Evolutionary conservation across 2,113 vertebrate species (phyloP), one percentile per base, ranked within the genome.

Genomic region (Cariama cristata): DNA sequence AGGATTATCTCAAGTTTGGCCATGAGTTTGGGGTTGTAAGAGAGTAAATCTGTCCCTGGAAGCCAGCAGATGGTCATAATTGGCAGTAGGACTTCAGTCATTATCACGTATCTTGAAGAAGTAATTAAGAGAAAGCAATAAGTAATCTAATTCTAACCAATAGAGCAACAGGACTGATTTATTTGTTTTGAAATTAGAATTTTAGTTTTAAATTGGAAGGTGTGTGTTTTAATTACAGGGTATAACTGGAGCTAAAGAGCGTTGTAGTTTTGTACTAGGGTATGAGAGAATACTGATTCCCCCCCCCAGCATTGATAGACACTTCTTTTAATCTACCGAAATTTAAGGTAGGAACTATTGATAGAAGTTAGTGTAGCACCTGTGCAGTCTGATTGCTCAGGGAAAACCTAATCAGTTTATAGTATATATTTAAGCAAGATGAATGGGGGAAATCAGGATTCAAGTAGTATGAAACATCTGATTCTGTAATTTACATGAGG

Each of bases 291-390:
- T 85, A 87, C 64, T 49, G 18, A 8, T n/a, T 30, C 38, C 38
- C 38, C 38, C 38, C 38, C 38, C 38, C 38, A 38, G 38, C 38
- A 38, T 38, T 38, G 62, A 42, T 72, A 88, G 44, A 33, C 30
- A 8, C 6, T 56, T 79, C n/a, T 79, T 90, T 38, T 50, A 81
- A 91, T 96, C 93, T 87, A 80, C 38, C 81, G 95, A 93, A 97
- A 93, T 92, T 82, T 93, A 92, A 84, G 9, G 28, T 94, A 92
- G 82, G 80, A 96, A 75, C 88, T 94, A 53, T 92, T 96, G 84
- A 64, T 77, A 69, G 68, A 67, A 79, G 16, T 55, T 66, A 16
- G 45, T 67, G 69, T 94, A 85, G 55, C 40, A 80, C 16, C 45
- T 92, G 44, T 71, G 73, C 50, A 82, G 32, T 91, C 68, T 80